Evolutionary conservation across 1,140 invertebrate species (phyloP).

Genomic region (Eriocheir sinensis): DNA sequence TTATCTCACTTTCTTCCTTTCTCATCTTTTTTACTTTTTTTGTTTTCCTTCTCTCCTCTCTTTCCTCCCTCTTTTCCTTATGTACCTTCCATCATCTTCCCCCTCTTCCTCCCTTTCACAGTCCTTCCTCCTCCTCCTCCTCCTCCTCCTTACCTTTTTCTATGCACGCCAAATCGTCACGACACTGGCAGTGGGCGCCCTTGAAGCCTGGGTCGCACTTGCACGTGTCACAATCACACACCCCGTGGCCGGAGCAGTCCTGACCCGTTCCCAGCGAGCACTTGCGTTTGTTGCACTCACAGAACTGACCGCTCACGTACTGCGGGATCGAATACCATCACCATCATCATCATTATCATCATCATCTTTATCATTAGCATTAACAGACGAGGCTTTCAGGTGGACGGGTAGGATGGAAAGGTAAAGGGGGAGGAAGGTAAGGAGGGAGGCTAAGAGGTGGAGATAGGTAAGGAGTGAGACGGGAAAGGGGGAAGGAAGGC

Average conservation of each 20-base stretch:
- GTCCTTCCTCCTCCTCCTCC: neutral
- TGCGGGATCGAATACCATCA: no score
- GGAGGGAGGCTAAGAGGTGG: no score
- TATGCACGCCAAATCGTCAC: slow-evolving; percentile 1
- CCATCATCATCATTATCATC: no score
- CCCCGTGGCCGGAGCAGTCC: slow-evolving; percentile 43
- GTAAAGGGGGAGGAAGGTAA: no score
- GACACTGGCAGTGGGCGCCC: slow-evolving; percentile 51
- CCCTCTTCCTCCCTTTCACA: neutral
- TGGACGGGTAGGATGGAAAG: no score
- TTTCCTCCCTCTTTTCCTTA: no score
- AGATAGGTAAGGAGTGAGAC: no score
- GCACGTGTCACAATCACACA: slow-evolving; percentile 53
- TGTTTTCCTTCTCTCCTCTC: no score
- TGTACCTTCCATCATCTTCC: neutral
- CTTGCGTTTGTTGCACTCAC: neutral
- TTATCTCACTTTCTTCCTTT: no score
- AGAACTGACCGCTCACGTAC: neutral
- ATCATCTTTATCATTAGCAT: slow-evolving; percentile 42
- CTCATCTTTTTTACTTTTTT: no score
- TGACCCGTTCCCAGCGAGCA: neutral
- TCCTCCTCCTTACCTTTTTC: neutral
- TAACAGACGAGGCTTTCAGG: no score
- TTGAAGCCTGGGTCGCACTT: slow-evolving; percentile 51
- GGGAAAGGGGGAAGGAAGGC: neutral